Conservation (phyloP, 2,888 invertebrate species). For the Drosophila antonietae region DNA sequence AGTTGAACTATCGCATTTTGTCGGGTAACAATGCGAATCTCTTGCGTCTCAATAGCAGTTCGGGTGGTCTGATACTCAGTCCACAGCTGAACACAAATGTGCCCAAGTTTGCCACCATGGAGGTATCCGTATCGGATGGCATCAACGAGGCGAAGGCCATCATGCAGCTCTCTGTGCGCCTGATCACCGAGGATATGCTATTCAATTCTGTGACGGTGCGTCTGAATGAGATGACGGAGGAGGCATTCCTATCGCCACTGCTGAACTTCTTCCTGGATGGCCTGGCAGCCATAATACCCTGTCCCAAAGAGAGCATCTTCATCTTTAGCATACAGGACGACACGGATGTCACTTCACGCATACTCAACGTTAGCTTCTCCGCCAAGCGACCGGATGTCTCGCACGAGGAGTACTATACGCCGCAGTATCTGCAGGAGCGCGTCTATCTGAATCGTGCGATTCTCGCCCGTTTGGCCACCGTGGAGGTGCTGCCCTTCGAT, state of each 20-base stretch:
- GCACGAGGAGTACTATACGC: slow-evolving; percentile 91
- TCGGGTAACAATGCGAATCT: slow-evolving; percentile 97
- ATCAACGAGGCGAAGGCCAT: slow-evolving; percentile 96
- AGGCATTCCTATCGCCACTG: slow-evolving; percentile 95
- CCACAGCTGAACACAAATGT: slow-evolving; percentile 98
- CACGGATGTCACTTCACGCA: slow-evolving; percentile 93
- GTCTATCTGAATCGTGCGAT: slow-evolving; percentile 97
- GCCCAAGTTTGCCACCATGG: slow-evolving; percentile 96
- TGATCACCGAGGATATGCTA: slow-evolving; percentile 97
- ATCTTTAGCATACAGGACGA: slow-evolving; percentile 97
- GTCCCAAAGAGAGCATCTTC: slow-evolving; percentile 96
- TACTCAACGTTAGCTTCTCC: slow-evolving; percentile 97
- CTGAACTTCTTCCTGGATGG: slow-evolving; percentile 95
- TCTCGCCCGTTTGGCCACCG: slow-evolving; percentile 93
- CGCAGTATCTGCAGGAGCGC: slow-evolving; percentile 95
- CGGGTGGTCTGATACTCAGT: slow-evolving; percentile 94
- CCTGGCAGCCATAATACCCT: slow-evolving; percentile 95
- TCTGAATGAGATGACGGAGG: slow-evolving; percentile 96
- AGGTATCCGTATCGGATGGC: slow-evolving; percentile 96
- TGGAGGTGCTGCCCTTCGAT: slow-evolving; percentile 97
- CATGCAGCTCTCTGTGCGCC: slow-evolving; percentile 94
- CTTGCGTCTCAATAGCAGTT: slow-evolving; percentile 92
- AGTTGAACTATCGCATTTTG: slow-evolving; percentile 91
- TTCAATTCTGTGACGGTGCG: slow-evolving; percentile 97
- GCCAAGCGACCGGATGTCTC: slow-evolving; percentile 93